Conservation (phyloP, 1,140 invertebrate genomes). For the Nasonia vitripennis region DNA sequence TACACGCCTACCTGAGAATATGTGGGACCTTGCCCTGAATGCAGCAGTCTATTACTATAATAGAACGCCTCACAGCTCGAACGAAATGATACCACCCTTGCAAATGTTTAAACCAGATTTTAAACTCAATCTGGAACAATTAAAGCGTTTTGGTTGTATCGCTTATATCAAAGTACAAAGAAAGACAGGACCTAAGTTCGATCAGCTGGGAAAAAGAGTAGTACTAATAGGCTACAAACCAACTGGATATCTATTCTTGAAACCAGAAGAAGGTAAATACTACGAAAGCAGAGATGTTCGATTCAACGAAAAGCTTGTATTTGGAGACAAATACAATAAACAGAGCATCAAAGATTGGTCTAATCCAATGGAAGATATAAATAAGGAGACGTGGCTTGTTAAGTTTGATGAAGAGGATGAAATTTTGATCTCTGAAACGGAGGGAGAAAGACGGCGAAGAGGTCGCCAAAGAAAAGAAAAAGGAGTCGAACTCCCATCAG, state of each 20-base stretch:
- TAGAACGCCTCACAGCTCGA: conserved; percentile 51
- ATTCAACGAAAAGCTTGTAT: background rate
- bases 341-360: background rate
- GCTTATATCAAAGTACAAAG: too few species aligned
- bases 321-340: background rate
- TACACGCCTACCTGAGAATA: conserved; percentile 40
- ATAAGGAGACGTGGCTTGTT: background rate
- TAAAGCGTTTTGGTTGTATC: too few species aligned
- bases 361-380: background rate
- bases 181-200: too few species aligned
- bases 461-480: background rate
- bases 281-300: background rate
- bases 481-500: background rate
- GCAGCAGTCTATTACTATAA: conserved; percentile 61
- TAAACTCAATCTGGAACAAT: too few species aligned
- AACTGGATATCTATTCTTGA: conserved; percentile 54
- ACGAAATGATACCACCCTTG: too few species aligned
- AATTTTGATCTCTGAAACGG: background rate
- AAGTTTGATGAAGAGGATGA: background rate
- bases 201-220: too few species aligned
- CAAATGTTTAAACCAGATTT: too few species aligned
- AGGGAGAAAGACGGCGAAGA: background rate
- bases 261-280: conserved; percentile 44
- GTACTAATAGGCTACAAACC: conserved; percentile 52
- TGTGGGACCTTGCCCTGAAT: conserved; percentile 62